Evolutionary conservation across 2,888 invertebrate species (phyloP), one percentile per base, ranked within the genome.

Genomic region (Acanthococcus lagerstroemiae): DNA sequence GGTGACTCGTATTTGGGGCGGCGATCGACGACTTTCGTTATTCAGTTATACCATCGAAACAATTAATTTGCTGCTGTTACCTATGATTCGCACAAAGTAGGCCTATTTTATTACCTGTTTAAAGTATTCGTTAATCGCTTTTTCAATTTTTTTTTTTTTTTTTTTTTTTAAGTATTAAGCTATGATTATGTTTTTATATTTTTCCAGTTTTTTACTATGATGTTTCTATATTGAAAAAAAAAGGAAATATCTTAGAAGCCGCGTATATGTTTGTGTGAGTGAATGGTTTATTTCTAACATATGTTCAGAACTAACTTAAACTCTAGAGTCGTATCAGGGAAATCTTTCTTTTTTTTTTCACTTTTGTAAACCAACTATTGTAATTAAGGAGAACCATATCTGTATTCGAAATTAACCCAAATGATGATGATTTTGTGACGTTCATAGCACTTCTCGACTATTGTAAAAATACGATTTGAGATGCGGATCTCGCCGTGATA

Each of bases 1-100:
- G 30, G 74, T 78, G 24, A 76, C 77, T 67, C 75, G 77, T 22
- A 76, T 79, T 55, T 79, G 78, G 78, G 78, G 78, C 48, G 81
- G 82, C 67, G 97, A 99, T 77, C 85, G 89, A 67, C 80, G 97
- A 37, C 82, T 99, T 46, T 84, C 91, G 1, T 81, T 97, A 69
- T 96, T 89, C 76, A 91, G 92, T 56, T 99, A 95, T 78, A 95
- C 95, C 0, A 86, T 92, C 37, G 99, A 99, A 79, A 91, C 95
- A 1, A 88, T 99, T 74, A 89, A 90, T 74, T 84, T 99, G 83
- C 81, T 99, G 21, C 80, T 99, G 44, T 77, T 97, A 65, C 97
- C 99, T 1, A 99, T 99, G 97, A 87, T 99, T 71, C 86, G 89
- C 74, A 90, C 90, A 73, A 90, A 90, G 93, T 93, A 76, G 1